Base-by-base conservation (phyloP, 2,888 invertebrate genomes). In the Mythimna albipuncta region DNA sequence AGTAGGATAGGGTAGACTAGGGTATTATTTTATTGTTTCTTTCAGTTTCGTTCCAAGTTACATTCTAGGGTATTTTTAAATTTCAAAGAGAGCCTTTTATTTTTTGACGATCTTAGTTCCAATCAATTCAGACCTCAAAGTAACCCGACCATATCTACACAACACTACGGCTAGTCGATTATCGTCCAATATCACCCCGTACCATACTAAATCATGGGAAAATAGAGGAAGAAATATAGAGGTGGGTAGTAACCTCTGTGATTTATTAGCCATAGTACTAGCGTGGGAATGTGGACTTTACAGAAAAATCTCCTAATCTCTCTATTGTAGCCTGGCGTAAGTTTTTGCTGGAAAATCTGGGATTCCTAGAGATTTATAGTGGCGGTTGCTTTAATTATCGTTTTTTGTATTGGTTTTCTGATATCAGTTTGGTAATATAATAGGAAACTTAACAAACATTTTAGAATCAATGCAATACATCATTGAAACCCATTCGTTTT, bases 201-300 rank as follows among this genome's bases (percentile, higher is more conserved):
- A 54, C 57, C 68, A 65, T 64, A 77, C 75, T 85, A 85, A 85
- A 85, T 85, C 85, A 84, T 66, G 59, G 58, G 54, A 77, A 85
- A 80, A 85, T 84, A 16, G 47, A 19, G 70, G 78, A 75, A 80
- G 82, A 85, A 83, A 73, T 85, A 85, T 84, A 74, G 76, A 71
- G 84, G 80, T 75, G 80, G 85, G 80, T 70, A 71, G 75, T 74
- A 73, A 75, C 72, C 71, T 21, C 63, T 44, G 50, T 82, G 78
- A 85, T 84, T 82, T 85, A 85, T 84, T 70, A 67, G 57, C 72
- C 61, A 6, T 68, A 13, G 64, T 65, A 44, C 55, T 71, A 63
- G 32, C 65, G 41, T 64, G 54, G 75, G 64, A 54, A 72, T 74
- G 62, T 65, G 65, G 72, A 69, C 11, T 77, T 73, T 64, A 58